Evolutionary conservation across 1,140 invertebrate species (phyloP).

Genomic region (Augochlora pura): DNA sequence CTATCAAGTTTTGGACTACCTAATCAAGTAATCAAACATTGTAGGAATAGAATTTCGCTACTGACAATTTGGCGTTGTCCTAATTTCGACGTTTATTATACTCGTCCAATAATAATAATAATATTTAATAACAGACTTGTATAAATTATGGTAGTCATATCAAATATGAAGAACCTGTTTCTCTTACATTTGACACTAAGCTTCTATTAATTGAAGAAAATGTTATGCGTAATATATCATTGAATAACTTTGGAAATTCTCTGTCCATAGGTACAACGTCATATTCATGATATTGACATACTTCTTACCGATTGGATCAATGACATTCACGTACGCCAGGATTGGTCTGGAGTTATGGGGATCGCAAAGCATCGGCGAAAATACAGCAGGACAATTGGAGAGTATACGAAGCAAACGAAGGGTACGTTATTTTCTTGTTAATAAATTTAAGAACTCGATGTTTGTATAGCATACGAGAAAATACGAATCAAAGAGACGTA

Average conservation of each 20-base stretch:
- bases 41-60: too few species aligned
- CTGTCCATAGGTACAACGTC: slow-evolving; percentile 90
- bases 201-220: not conserved
- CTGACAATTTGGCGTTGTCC: too few species aligned
- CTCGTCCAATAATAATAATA: too few species aligned
- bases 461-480: too few species aligned
- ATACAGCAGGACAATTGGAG: slow-evolving; percentile 92
- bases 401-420: slow-evolving; percentile 95
- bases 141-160: too few species aligned
- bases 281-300: slow-evolving; percentile 95
- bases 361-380: slow-evolving; percentile 96
- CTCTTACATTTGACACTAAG: too few species aligned
- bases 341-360: slow-evolving; percentile 97
- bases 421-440: slow-evolving; percentile 83
- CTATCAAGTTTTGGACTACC: too few species aligned
- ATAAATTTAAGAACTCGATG: not conserved
- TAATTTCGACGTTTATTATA: too few species aligned
- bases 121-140: too few species aligned
- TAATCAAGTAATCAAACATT: too few species aligned
- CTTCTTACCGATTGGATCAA: slow-evolving; percentile 94
- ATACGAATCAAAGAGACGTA: too few species aligned
- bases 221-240: not conserved
- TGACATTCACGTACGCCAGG: slow-evolving; percentile 94
- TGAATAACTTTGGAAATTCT: not conserved
- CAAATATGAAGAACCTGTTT: too few species aligned